These are phyloP conservation scores for Dromococcyx pavoninus DNA, from an alignment of 2,797 vertebrate species.

Conservation along the genomic window DNA sequence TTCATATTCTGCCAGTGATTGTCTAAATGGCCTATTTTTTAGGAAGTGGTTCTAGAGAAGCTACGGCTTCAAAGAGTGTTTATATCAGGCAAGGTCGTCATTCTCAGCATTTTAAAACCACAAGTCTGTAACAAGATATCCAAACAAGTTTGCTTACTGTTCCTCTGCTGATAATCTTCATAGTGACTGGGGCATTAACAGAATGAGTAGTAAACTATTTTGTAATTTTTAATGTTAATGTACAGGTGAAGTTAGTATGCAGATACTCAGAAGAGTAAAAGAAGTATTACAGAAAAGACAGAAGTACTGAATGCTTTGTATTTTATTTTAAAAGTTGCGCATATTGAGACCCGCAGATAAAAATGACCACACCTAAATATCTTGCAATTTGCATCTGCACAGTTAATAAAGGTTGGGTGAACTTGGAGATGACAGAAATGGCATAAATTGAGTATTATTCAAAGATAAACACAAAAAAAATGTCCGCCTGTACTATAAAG, in stretches of 20 bases:
- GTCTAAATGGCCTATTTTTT: constrained; percentile 55
- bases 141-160: constrained; percentile 15
- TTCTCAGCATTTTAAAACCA: constrained; percentile 21
- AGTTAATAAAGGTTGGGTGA: background rate
- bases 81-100: constrained; percentile 10
- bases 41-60: constrained; percentile 55
- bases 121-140: background rate
- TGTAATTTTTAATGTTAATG: background rate
- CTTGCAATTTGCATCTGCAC: background rate
- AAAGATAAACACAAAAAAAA: background rate
- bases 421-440: background rate
- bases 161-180: background rate
- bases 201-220: background rate
- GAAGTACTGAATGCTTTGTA: background rate
- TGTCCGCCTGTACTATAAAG: background rate
- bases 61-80: constrained; percentile 67
- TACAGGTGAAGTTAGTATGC: background rate
- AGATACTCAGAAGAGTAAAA: background rate
- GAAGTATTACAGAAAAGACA: background rate
- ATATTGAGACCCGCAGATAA: background rate
- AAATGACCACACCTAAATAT: background rate
- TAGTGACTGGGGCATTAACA: background rate
- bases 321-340: background rate
- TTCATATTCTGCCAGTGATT: constrained; percentile 74
- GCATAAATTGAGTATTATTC: background rate